These are phyloP conservation scores for Pitangus sulphuratus DNA, from an alignment of 2,797 vertebrate genomes.

Conservation along the genomic window DNA sequence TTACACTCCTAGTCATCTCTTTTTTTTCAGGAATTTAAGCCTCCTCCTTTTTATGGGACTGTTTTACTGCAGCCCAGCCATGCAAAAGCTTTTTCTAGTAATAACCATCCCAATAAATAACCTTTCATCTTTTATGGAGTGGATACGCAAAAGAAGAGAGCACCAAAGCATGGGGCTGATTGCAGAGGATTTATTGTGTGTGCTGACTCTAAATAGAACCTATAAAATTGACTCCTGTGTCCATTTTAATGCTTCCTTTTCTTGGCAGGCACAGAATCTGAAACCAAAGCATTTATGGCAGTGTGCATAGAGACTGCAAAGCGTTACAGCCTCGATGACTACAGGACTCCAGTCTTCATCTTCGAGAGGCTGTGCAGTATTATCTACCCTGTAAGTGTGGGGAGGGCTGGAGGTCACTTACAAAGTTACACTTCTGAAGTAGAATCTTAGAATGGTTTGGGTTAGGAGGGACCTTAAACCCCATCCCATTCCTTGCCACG, in stretches of 20 bases:
- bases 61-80: background rate
- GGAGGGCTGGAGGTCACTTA: background rate
- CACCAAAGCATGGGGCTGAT: background rate
- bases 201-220: background rate
- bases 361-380: conserved; percentile 98
- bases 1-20: background rate
- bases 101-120: background rate
- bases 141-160: background rate
- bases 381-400: conserved; percentile 92
- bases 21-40: background rate
- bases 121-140: background rate
- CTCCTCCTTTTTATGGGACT: background rate
- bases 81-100: background rate
- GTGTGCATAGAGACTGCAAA: conserved; percentile 99
- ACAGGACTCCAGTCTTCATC: conserved; percentile 97
- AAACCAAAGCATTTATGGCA: conserved; percentile 99
- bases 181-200: background rate
- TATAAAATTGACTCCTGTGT: background rate
- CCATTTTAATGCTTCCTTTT: background rate
- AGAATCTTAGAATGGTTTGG: background rate
- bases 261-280: conserved; percentile 91
- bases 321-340: conserved; percentile 95
- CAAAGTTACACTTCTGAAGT: background rate
- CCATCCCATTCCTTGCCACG: background rate
- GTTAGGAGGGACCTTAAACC: background rate